Base-by-base conservation (phyloP, 2,888 invertebrate genomes). In the Plusia festucae region DNA sequence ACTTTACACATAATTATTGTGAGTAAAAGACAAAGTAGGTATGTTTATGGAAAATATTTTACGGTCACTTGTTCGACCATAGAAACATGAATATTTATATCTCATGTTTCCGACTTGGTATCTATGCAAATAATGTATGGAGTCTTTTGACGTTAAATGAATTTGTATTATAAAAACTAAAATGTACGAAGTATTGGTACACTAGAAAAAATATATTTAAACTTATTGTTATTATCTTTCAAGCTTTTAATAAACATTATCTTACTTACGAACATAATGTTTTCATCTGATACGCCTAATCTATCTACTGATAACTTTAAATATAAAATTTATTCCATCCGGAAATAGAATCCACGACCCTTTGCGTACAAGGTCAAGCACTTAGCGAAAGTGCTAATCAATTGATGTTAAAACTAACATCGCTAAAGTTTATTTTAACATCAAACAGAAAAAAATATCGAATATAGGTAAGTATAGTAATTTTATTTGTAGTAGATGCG, bases 81-180 rank as follows among this genome's bases (percentile, higher is more conserved):
- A 20, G 46, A 18, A 11, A 49, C 46, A 49, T 49, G 46, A 49
- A 49, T 49, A 49, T 49, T 18, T 49, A 49, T 49, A 20, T 18
- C 9, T 49, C 20, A 4, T 49, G 20, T 13, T 49, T 20, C 46
- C 46, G 46, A 49, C 9, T 49, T 18, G 18, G 18, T 20, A 13
- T 20, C 18, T 49, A 20, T 11, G 20, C 11, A 18, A 49, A 49
- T 0, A 49, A 46, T 18, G 46, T 34, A 34, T 34, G 34, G 15
- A 15, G 4, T 6, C 4, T n/a, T n/a, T 40, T 40, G 40, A 40
- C n/a, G 40, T 40, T 40, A 16, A 20, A 18, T 16, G 11, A 49
- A 49, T 1, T 49, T 18, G 46, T 49, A 46, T 18, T 18, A 9
- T 30, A 30, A 30, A 27, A 30, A 30, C 30, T 30, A 30, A 30